phyloP scores from a whole-genome alignment of 1,140 invertebrate species.

The Danaus plexippus region DNA sequence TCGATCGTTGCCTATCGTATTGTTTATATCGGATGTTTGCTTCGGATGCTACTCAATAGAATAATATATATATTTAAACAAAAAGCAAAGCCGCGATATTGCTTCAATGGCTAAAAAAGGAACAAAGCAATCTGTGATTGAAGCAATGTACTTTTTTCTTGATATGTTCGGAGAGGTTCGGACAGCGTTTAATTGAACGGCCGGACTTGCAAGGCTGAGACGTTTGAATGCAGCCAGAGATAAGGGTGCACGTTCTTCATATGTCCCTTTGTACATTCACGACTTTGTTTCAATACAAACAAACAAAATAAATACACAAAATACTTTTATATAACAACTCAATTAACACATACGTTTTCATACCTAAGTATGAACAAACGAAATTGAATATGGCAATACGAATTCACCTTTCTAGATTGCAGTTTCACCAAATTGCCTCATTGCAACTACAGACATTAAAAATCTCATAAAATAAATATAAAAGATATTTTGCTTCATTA shows the following conservation, averaged over 20 bases:
- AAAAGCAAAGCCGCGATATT: constrained; percentile 40
- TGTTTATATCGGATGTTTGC: constrained; percentile 55
- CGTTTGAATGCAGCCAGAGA: constrained; percentile 57
- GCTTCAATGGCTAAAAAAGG: constrained; percentile 60
- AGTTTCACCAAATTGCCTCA: too few species aligned
- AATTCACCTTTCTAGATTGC: too few species aligned
- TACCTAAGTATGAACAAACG: too few species aligned
- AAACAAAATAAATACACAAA: background rate
- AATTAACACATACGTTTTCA: too few species aligned
- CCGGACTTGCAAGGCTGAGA: constrained; percentile 40
- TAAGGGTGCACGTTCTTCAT: constrained; percentile 42
- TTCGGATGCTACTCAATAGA: constrained; percentile 49
- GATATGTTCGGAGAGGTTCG: constrained; percentile 38
- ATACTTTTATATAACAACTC: too few species aligned
- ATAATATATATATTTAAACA: constrained; percentile 53
- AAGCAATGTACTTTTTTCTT: constrained; percentile 39
- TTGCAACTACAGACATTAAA: too few species aligned
- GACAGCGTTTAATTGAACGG: constrained; percentile 50
- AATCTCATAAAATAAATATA: too few species aligned
- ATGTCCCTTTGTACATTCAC: constrained; percentile 4
- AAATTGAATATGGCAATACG: too few species aligned
- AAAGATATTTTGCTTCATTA: too few species aligned
- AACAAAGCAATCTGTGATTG: constrained; percentile 38
- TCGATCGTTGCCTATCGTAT: constrained; percentile 56
- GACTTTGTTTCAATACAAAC: background rate